Conservation (phyloP, 2,888 invertebrate species). For the Acleris sparsana region DNA sequence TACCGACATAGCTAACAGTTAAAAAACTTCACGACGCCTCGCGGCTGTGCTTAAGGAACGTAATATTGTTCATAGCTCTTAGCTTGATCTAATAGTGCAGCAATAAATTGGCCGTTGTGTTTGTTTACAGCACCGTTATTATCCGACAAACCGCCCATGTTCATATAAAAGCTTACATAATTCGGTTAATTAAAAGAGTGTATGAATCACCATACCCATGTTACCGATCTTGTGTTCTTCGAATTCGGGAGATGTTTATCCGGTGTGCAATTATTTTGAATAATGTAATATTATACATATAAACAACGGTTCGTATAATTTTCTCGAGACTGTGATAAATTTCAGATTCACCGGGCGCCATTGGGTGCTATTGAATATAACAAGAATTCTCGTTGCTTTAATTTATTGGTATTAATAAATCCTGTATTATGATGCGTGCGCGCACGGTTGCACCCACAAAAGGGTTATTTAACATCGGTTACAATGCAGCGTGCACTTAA, state of each 20-base stretch:
- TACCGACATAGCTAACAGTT: constrained; percentile 66
- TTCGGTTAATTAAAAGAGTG: constrained; percentile 27
- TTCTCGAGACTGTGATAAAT: constrained; percentile 32
- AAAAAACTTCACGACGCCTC: constrained; percentile 63
- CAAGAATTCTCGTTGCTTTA: constrained; percentile 31
- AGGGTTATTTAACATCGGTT: constrained; percentile 24
- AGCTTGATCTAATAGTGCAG: constrained; percentile 6
- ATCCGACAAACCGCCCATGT: constrained; percentile 1
- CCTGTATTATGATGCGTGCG: constrained; percentile 25
- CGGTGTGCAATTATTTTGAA: constrained; percentile 38
- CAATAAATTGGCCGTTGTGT: neutral
- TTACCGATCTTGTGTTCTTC: constrained; percentile 36
- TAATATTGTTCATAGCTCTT: constrained; percentile 21
- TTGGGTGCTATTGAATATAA: constrained; percentile 31
- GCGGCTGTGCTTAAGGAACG: constrained; percentile 53
- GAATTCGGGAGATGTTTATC: constrained; percentile 41
- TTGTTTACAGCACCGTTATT: neutral
- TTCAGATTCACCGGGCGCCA: constrained; percentile 34
- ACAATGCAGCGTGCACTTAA: neutral
- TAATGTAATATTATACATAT: constrained; percentile 39
- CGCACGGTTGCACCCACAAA: constrained; percentile 17
- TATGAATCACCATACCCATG: constrained; percentile 23
- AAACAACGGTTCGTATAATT: constrained; percentile 37
- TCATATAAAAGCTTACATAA: neutral
- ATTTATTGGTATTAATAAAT: constrained; percentile 35